Evolutionary conservation across 2,113 vertebrate genomes (phyloP).

Genomic region (Stictonetta naevosa): DNA sequence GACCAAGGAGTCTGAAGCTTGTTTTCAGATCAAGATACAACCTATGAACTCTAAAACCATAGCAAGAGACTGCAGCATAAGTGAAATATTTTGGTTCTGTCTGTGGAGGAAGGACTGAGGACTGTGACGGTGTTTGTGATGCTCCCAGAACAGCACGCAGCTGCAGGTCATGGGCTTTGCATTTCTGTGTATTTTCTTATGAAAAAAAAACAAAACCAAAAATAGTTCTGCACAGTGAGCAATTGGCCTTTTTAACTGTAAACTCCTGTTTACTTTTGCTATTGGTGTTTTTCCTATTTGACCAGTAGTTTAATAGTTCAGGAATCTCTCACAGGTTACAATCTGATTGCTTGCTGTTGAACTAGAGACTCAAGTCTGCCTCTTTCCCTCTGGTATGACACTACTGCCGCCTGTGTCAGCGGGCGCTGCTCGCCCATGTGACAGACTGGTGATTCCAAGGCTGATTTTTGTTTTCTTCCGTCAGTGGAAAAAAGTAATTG

Average conservation of each 20-base stretch:
- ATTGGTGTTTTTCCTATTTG: slow-evolving; percentile 20
- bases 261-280: slow-evolving; percentile 16
- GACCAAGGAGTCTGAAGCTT: neutral
- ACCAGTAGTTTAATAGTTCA: neutral
- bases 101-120: neutral
- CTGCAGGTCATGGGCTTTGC: neutral
- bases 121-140: neutral
- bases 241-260: slow-evolving; percentile 6
- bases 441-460: slow-evolving; percentile 9
- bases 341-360: neutral
- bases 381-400: neutral
- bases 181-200: neutral
- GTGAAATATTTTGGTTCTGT: neutral
- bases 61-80: neutral
- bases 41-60: neutral
- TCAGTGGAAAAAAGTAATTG: slow-evolving; percentile 18
- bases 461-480: neutral
- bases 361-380: neutral
- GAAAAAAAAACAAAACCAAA: neutral
- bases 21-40: neutral
- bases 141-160: neutral
- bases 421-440: slow-evolving; percentile 2
- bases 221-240: neutral
- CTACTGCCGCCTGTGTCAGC: neutral
- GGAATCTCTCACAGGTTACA: neutral